phyloP scores from a whole-genome alignment of 2,113 vertebrate species.

The Aegypius monachus region DNA sequence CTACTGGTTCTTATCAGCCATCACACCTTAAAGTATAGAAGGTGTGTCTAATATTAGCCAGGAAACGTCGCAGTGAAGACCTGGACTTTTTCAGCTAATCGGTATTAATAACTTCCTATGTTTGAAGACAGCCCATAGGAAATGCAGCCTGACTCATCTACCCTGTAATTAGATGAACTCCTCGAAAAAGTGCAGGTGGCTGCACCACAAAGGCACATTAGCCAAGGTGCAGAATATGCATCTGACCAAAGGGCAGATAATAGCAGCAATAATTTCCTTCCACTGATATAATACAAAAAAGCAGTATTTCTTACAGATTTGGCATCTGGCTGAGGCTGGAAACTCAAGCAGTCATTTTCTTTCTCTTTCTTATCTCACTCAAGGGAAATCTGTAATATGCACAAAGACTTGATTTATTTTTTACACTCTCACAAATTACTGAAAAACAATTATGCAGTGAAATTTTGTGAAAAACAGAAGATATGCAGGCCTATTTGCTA shows the following conservation, averaged over 20 bases:
- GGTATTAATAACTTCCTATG: constrained; percentile 60
- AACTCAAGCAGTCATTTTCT: constrained; percentile 22
- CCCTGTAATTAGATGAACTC: constrained; percentile 51
- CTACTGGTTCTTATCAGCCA: constrained; percentile 59
- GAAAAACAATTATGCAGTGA: constrained; percentile 45
- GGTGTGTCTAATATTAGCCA: constrained; percentile 54
- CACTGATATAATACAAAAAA: neutral
- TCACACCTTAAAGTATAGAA: constrained; percentile 44
- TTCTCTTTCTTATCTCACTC: constrained; percentile 24
- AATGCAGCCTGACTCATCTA: constrained; percentile 58
- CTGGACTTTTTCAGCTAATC: constrained; percentile 49
- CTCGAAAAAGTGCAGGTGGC: constrained; percentile 62
- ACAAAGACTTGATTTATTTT: constrained; percentile 51
- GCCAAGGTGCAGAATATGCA: neutral
- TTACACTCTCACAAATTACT: constrained; percentile 44
- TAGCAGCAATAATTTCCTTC: constrained; percentile 30
- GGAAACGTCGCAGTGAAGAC: constrained; percentile 46
- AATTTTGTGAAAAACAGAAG: constrained; percentile 41
- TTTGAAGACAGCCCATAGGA: constrained; percentile 60
- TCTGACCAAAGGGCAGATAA: constrained; percentile 49
- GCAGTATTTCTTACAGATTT: constrained; percentile 18
- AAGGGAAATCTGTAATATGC: constrained; percentile 5
- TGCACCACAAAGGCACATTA: constrained; percentile 3
- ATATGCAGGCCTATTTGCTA: neutral
- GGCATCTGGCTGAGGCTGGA: neutral